Conservation (phyloP, 2,888 invertebrate genomes). For the Zelleria hepariella region DNA sequence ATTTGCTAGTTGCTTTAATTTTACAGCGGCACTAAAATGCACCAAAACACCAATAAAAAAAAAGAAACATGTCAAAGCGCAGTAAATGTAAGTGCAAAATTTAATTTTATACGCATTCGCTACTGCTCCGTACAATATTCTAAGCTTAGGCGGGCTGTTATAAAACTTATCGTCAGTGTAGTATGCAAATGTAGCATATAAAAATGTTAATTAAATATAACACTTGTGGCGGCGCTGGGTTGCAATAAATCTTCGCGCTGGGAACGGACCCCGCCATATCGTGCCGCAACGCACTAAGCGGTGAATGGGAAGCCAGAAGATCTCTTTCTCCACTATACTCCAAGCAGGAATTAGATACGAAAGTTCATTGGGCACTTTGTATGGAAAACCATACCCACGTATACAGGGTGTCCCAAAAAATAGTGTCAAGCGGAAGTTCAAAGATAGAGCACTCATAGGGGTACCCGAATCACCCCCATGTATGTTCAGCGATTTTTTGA, state of each 20-base stretch:
- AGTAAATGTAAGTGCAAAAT: background rate
- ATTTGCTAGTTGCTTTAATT: background rate
- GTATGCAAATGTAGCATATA: conserved; percentile 42
- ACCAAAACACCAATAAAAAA: background rate
- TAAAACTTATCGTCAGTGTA: conserved; percentile 2
- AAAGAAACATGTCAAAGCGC: background rate
- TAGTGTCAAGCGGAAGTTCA: too few species aligned
- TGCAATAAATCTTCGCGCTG: background rate
- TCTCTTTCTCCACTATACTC: too few species aligned
- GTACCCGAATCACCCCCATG: too few species aligned
- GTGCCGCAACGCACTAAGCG: background rate
- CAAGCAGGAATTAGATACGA: too few species aligned
- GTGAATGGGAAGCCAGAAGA: background rate
- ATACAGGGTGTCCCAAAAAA: too few species aligned
- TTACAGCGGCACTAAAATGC: too few species aligned
- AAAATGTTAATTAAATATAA: conserved; percentile 40
- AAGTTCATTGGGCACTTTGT: too few species aligned
- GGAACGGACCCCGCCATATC: background rate
- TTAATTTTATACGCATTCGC: background rate
- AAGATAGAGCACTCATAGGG: too few species aligned
- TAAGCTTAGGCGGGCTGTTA: background rate
- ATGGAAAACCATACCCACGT: too few species aligned
- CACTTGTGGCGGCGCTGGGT: background rate
- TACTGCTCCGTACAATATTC: background rate
- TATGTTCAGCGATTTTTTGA: too few species aligned